phyloP scores from a whole-genome alignment of 2,113 vertebrate species.

The Ptyas mucosa region DNA sequence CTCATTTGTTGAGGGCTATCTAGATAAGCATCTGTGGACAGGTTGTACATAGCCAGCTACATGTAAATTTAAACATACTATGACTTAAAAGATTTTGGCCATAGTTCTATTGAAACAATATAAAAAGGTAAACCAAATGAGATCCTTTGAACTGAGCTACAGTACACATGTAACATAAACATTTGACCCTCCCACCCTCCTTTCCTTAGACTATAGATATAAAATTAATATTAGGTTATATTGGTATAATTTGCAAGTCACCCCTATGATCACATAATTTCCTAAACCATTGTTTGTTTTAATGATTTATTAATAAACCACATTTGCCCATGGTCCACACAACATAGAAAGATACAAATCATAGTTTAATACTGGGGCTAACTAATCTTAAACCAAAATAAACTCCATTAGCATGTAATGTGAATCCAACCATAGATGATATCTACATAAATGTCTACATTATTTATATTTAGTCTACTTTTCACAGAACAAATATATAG shows the following conservation, averaged over 20 bases:
- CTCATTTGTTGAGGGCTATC: background rate
- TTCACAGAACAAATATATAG: background rate
- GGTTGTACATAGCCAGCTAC: background rate
- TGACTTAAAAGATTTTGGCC: background rate
- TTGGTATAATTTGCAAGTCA: background rate
- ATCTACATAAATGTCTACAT: background rate
- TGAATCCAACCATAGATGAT: background rate
- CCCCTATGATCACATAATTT: background rate
- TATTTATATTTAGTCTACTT: background rate
- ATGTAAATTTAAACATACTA: background rate
- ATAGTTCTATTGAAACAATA: background rate
- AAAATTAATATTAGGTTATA: background rate
- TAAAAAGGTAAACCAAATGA: background rate
- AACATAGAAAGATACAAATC: background rate
- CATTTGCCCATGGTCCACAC: background rate
- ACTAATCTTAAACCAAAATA: background rate
- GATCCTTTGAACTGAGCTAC: background rate
- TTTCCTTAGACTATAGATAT: background rate
- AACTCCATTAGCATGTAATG: background rate
- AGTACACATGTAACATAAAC: background rate
- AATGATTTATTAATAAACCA: background rate
- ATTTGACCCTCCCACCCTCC: background rate
- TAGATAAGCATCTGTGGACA: background rate
- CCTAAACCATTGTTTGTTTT: background rate
- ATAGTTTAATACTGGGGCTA: background rate